A percentile compares a stretch with the other conserved stretches of the same genome.
Conservation (phyloP, 2,113 vertebrate genomes). For the Tringa solitaria region DNA sequence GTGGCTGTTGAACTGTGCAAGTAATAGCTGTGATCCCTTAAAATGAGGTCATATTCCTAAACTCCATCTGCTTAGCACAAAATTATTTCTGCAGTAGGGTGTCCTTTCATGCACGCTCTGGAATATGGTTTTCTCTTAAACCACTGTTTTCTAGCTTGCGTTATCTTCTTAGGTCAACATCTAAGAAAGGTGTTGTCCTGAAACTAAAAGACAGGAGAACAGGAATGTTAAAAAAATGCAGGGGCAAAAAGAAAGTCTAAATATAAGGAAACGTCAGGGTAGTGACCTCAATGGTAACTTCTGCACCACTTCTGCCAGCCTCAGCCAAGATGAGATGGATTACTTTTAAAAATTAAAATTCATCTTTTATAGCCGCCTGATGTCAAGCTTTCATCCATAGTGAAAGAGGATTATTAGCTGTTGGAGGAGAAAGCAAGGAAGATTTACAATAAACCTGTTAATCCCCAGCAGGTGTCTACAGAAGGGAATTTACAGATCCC, state of each 20-base stretch:
- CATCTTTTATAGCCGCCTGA: neutral
- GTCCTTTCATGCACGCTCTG: neutral
- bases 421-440: neutral
- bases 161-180: neutral
- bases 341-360: neutral
- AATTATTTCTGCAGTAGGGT: neutral
- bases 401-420: neutral
- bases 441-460: neutral
- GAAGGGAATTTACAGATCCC: neutral
- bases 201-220: neutral
- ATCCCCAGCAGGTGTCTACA: neutral
- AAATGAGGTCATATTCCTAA: neutral
- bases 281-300: neutral
- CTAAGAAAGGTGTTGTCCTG: neutral
- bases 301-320: neutral
- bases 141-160: neutral
- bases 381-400: neutral
- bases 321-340: neutral
- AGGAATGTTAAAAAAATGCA: neutral
- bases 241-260: neutral
- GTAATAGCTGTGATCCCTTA: neutral
- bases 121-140: neutral
- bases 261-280: neutral
- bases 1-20: neutral
- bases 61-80: neutral